Conservation (phyloP, 2,797 vertebrate genomes). For the Pseudocheirus occidentalis region DNA sequence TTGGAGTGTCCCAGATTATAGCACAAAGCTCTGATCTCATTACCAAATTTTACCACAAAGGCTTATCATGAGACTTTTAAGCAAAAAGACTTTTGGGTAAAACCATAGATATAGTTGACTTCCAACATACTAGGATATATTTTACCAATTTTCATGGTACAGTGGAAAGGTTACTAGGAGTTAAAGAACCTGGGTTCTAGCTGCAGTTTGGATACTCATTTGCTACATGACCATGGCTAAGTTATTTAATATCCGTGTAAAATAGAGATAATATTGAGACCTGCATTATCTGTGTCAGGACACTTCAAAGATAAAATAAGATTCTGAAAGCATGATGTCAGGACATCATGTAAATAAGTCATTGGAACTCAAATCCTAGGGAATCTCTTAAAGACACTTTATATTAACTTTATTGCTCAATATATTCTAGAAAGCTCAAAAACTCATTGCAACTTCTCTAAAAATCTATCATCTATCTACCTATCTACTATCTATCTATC, state of each 20-base stretch:
- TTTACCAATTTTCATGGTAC: background rate
- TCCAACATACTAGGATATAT: background rate
- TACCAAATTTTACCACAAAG: background rate
- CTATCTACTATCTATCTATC: too few relatives aligned
- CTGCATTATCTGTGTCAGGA: background rate
- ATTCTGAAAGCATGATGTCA: background rate
- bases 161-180: background rate
- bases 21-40: background rate
- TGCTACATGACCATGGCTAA: background rate
- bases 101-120: background rate
- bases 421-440: background rate
- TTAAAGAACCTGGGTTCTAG: background rate
- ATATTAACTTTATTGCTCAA: background rate
- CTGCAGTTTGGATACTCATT: background rate
- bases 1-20: too few relatives aligned
- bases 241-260: background rate
- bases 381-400: background rate
- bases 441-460: background rate
- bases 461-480: background rate
- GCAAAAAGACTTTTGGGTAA: background rate
- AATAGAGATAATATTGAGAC: background rate
- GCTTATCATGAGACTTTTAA: background rate
- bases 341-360: background rate
- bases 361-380: background rate
- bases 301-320: background rate